Evolutionary conservation across 30 jellyfish, hydroid and myxozoan species (phyloP).

Genomic region (Haliclystus octoradiatus): DNA sequence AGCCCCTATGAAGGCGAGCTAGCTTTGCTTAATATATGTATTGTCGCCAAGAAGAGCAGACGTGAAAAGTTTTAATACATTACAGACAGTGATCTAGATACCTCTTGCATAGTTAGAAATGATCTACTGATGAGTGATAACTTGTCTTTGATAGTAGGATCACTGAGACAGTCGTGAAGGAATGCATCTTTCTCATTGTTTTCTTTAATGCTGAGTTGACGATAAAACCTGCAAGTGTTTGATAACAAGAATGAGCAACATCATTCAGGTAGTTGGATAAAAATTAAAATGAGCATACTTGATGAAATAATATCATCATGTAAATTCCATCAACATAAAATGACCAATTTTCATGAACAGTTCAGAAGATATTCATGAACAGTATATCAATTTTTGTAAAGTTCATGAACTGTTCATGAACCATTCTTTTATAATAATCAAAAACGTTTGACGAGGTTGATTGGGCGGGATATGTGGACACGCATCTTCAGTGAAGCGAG

Average conservation of each 20-base stretch:
- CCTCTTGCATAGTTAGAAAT: slow-evolving; percentile 50
- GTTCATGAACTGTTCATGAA: too few relatives aligned
- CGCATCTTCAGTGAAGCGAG: too few relatives aligned
- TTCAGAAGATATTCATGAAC: neutral
- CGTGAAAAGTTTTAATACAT: neutral
- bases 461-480: too few relatives aligned
- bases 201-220: slow-evolving; percentile 46
- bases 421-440: too few relatives aligned
- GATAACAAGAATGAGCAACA: neutral
- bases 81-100: slow-evolving; percentile 1
- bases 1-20: too few relatives aligned
- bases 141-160: slow-evolving; percentile 81
- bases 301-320: neutral
- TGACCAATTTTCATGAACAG: neutral
- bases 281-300: neutral
- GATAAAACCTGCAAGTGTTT: slow-evolving; percentile 44
- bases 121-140: slow-evolving; percentile 74
- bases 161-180: slow-evolving; percentile 81
- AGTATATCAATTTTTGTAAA: too few relatives aligned
- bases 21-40: neutral
- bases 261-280: neutral
- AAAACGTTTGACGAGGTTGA: too few relatives aligned
- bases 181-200: slow-evolving; percentile 59
- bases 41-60: too few relatives aligned
- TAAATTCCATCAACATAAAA: neutral